These are phyloP conservation scores for Vireo griseus DNA, from an alignment of 2,797 vertebrate genomes.

Conservation along the genomic window DNA sequence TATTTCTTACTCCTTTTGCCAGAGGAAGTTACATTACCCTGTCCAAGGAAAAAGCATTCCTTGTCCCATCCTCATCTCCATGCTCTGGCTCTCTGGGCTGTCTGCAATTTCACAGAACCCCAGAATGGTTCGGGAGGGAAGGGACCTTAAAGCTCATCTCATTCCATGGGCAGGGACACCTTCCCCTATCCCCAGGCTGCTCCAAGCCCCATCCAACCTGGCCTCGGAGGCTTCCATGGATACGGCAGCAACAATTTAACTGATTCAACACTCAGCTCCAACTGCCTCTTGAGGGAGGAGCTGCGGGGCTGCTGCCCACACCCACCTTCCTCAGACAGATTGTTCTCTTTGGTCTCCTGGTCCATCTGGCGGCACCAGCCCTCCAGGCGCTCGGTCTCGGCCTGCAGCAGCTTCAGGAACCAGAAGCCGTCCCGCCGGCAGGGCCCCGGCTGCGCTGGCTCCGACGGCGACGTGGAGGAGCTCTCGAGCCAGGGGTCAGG, in stretches of 20 bases:
- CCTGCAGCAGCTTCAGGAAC: slow-evolving; percentile 97
- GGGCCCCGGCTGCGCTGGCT: slow-evolving; percentile 71
- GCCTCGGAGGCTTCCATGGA: not conserved
- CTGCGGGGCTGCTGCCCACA: not conserved
- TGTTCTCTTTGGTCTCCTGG: slow-evolving; percentile 97
- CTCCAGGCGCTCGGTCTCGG: slow-evolving; percentile 93
- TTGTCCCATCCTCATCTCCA: not conserved
- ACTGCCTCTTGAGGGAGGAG: not conserved
- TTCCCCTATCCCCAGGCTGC: not conserved
- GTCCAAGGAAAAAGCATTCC: not conserved
- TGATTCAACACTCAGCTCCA: not conserved
- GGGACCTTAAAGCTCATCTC: not conserved
- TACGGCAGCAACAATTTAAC: not conserved
- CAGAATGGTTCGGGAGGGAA: not conserved
- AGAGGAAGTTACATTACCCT: not conserved
- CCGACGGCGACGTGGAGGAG: slow-evolving; percentile 78
- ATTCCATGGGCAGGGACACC: not conserved
- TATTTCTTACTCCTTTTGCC: not conserved
- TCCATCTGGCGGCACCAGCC: slow-evolving; percentile 99
- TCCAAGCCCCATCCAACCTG: not conserved
- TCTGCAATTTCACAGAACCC: not conserved
- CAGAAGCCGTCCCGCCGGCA: slow-evolving; percentile 94
- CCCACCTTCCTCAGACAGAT: slow-evolving; percentile 94
- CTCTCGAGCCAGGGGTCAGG: slow-evolving; percentile 96
- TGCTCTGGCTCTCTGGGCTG: not conserved